These are phyloP conservation scores for Cariama cristata DNA, from an alignment of 2,113 vertebrate genomes.

Conservation along the genomic window DNA sequence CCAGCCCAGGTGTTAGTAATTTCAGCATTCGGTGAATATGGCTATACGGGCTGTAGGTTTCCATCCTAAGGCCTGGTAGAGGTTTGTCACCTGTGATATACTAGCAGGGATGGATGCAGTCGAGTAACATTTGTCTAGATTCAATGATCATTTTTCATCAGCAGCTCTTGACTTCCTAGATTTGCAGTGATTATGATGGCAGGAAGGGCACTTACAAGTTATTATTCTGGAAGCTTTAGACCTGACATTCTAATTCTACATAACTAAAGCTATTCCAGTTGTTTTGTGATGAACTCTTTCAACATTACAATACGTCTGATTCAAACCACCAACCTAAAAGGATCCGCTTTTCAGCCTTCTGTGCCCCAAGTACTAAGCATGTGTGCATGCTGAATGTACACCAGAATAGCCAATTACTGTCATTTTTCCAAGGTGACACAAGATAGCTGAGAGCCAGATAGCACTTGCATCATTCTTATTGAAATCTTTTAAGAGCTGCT, in stretches of 20 bases:
- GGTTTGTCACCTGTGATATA: neutral
- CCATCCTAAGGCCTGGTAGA: neutral
- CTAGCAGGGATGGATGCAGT: neutral
- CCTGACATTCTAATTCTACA: neutral
- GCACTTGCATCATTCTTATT: neutral
- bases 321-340: conserved; percentile 12
- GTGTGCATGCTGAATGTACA: neutral
- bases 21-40: neutral
- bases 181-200: neutral
- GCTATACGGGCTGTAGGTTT: neutral
- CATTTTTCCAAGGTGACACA: neutral
- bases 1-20: neutral
- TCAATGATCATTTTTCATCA: neutral
- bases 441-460: neutral
- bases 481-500: neutral
- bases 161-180: neutral
- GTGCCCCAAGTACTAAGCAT: neutral
- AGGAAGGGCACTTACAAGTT: neutral
- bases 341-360: neutral
- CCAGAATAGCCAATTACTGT: neutral
- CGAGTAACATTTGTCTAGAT: neutral
- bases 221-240: conserved; percentile 18
- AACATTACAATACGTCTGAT: conserved; percentile 24
- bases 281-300: conserved; percentile 29
- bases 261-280: conserved; percentile 14